Evolutionary conservation across 2,888 invertebrate genomes (phyloP).

Genomic region (Lumbricus terrestris): DNA sequence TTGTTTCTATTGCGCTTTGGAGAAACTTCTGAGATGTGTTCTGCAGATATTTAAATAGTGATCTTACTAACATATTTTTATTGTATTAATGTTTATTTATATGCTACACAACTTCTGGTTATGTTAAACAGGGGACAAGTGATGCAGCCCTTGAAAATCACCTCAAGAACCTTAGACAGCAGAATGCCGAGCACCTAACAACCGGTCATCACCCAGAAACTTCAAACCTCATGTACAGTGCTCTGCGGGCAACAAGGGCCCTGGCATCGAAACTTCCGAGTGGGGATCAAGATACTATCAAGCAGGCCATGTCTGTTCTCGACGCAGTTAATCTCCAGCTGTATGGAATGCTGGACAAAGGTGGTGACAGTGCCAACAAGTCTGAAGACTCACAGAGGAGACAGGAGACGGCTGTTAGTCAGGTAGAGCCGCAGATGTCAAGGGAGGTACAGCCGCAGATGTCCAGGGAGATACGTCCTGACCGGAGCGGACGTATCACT

Average conservation of each 20-base stretch:
- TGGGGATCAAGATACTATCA: conserved; percentile 9
- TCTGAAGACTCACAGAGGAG: not conserved
- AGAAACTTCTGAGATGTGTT: not conserved
- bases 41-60: not conserved
- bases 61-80: not conserved
- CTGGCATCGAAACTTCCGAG: not conserved
- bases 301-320: conserved; percentile 17
- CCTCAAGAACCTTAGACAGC: not conserved
- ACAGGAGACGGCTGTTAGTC: not conserved
- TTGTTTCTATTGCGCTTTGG: no score
- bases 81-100: not conserved
- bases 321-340: conserved; percentile 18
- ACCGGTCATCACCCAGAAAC: not conserved
- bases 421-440: not conserved
- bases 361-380: not conserved
- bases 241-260: not conserved
- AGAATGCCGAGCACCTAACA: conserved; percentile 17
- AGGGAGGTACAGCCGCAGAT: not conserved
- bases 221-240: conserved; percentile 13
- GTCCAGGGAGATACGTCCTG: no score
- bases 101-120: not conserved
- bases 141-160: not conserved
- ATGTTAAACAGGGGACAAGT: not conserved
- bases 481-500: not conserved
- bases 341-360: conserved; percentile 19